phyloP scores from a whole-genome alignment of 2,113 vertebrate species.

The Vanacampus margaritifer region DNA sequence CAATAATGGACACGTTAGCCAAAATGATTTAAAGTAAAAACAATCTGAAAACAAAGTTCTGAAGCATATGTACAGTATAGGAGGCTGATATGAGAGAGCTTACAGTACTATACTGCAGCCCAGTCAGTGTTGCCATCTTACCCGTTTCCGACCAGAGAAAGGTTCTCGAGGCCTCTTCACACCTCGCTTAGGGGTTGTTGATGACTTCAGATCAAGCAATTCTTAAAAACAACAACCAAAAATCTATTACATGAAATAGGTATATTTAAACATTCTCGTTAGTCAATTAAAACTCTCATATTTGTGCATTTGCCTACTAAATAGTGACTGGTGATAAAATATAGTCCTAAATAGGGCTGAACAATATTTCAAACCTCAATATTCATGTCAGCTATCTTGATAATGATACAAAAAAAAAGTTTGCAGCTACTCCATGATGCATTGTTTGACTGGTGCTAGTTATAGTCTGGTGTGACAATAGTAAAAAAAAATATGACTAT shows the following conservation, averaged over 20 bases:
- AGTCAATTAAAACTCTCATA: background rate
- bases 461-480: no score
- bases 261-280: no score
- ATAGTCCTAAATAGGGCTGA: background rate
- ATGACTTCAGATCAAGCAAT: conserved; percentile 28
- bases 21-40: background rate
- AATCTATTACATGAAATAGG: no score
- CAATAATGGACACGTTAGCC: background rate
- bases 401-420: no score
- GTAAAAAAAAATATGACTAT: no score
- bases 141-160: conserved; percentile 82
- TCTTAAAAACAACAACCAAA: conserved; percentile 36
- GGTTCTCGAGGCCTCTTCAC: conserved; percentile 83
- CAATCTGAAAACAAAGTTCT: background rate
- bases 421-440: no score
- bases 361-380: no score
- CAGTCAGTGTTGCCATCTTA: conserved; percentile 49
- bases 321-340: background rate
- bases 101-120: background rate
- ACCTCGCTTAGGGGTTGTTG: conserved; percentile 59
- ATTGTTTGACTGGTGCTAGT: no score
- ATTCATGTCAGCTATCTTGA: no score
- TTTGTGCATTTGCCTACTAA: background rate
- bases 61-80: background rate
- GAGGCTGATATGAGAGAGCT: no score